phyloP scores from a whole-genome alignment of 2,888 invertebrate species.

The Conistra vaccinii region DNA sequence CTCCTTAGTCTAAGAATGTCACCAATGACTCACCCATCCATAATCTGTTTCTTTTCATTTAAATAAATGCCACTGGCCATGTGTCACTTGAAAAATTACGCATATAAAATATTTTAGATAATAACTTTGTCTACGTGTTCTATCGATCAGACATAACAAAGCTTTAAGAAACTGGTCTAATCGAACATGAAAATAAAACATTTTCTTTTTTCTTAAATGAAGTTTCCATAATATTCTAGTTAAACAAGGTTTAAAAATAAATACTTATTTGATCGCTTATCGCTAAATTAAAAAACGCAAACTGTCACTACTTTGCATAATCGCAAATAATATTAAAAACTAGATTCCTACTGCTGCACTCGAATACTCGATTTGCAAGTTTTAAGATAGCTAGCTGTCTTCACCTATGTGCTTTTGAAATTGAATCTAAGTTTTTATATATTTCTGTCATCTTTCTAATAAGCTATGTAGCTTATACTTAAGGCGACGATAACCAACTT shows the following conservation, averaged over 20 bases:
- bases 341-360: conserved; percentile 2
- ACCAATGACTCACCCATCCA: conserved; percentile 5
- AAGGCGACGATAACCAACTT: too few relatives aligned
- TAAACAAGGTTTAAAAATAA: conserved; percentile 14
- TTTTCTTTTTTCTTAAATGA: not conserved
- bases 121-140: conserved; percentile 15
- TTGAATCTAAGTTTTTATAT: not conserved
- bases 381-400: not conserved
- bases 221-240: conserved; percentile 17
- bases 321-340: conserved; percentile 22
- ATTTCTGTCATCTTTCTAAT: not conserved
- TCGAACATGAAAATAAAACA: not conserved
- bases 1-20: not conserved
- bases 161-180: not conserved
- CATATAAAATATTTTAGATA: conserved; percentile 27
- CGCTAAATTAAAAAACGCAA: conserved; percentile 27
- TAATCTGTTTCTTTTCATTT: conserved; percentile 28
- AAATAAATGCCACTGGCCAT: conserved; percentile 33
- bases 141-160: conserved; percentile 15
- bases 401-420: not conserved
- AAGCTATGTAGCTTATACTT: too few relatives aligned
- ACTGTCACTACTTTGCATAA: conserved; percentile 47
- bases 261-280: conserved; percentile 4
- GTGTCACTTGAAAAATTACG: conserved; percentile 41
- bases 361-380: conserved; percentile 11